Evolutionary conservation across 2,113 vertebrate species (phyloP), one percentile per base, ranked within the genome.

Genomic region (Aldabrachelys gigantea): DNA sequence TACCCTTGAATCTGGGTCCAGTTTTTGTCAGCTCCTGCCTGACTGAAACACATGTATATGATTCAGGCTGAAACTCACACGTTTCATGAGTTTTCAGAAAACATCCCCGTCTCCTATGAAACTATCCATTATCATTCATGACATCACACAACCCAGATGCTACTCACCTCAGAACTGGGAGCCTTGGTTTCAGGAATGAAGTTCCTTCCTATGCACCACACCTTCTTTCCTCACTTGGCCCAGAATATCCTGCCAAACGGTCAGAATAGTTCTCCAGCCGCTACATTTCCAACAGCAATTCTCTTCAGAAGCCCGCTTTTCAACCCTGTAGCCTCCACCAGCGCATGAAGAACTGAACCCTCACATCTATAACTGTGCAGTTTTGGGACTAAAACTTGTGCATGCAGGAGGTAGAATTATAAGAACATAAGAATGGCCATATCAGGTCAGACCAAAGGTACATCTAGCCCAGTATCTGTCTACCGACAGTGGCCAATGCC

Each of bases 351-450:
- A 12, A 81, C 25, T 84, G 90, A 3, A n/a, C 88, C 31, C 22
- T 21, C 59, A 91, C 54, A 89, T 31, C 29, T 16, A 31, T 35
- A 14, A 35, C 6, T 14, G 31, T 65, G 56, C 56, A n/a, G 47
- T 31, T 47, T 88, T 0, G 0, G 80, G 80, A 0, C 2, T 56
- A 12, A 65, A 65, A 65, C 62, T 4, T 17, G 6, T 65, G 62
- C 35, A 65, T 17, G 35, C 29, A 13, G 35, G 62, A 35, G 80
- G 54, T 84, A 47, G 82, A 84, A 90, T 96, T 44, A 44, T 44
- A 44, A 44, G 44, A 44, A 44, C 44, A 44, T 44, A 44, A 44
- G 44, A 44, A 44, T 6, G 44, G 44, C 44, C 44, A 2, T 44
- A 44, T 5, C 2, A 6, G 44, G 44, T 44, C 44, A 44, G 44